Evolutionary conservation across 2,888 invertebrate species (phyloP), one percentile per base, ranked within the genome.

Genomic region (Celastrina argiolus): DNA sequence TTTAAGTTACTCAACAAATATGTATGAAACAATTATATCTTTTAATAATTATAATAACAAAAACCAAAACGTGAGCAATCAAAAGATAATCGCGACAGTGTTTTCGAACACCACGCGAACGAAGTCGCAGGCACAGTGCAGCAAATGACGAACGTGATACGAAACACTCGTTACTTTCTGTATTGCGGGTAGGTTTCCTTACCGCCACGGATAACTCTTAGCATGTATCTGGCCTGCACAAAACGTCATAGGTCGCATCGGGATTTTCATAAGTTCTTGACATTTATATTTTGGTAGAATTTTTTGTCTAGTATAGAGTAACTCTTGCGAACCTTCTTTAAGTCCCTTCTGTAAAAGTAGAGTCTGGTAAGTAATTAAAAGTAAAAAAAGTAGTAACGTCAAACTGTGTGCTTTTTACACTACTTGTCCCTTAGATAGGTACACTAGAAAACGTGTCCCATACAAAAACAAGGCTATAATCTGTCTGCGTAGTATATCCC

Each of bases 221-320:
- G 6, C 34, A 10, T 28, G 1, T 16, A 28, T 2, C 8, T 31
- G 22, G n/a, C 68, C 65, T 5, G 65, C 67, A 65, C 69, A 69
- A 65, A 69, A 65, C 18, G 66, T 65, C 8, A 65, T 66, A 4
- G 22, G 22, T 10, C 64, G 31, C n/a, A 68, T 10, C 42, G n/a
- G 10, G 8, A 34, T 26, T 16, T 14, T 18, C 5, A 65, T 39
- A 26, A 65, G 4, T 6, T 34, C 39, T 2, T 34, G 2, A 51
- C 68, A 68, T 39, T 51, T 58, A 28, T 51, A 10, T 18, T 14
- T 7, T 22, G 68, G 22, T 56, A 63, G 42, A 22, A 68, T 36
- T 10, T 58, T 56, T 56, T 66, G 65, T 7, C 18, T 2, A 5
- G 65, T 31, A 42, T 61, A 64, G n/a, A 63, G 65, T 31, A 69